Base-by-base conservation (phyloP, 64 coral and sea anemone genomes). In the Actinia equina region DNA sequence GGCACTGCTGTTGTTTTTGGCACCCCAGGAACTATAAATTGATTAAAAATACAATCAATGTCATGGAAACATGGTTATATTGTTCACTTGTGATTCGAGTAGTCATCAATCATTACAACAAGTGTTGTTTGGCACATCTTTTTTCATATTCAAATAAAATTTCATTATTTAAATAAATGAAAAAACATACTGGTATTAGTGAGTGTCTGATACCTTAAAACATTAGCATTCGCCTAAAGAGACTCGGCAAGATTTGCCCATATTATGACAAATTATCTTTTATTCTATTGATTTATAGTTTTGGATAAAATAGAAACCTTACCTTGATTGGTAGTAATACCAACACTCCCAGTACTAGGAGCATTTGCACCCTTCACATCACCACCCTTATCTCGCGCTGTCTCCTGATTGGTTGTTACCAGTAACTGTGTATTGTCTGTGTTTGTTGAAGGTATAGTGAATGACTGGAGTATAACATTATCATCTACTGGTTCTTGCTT, bases 401-500 rank as follows among this genome's bases (percentile, higher is more conserved):
- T 23, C 5, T 65, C 62, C 62, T 65, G 62, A 23, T 65, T 65
- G 10, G 10, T n/a, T 23, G 62, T 20, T 23, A 65, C 62, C 22
- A 23, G 9, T 23, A 23, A 20, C n/a, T 65, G 71, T 20, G 45
- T 88, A 59, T 0, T 88, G 57, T 20, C 56, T 80, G 84, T 59
- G 63, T 90, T 27, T 49, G 85, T 86, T 88, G 71, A 19, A 9
- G 62, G 62, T 65, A 65, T 17, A n/a, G 16, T 67, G 23, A 89
- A 77, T 41, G 59, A 64, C 79, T 84, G 43, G 63, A 42, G 59
- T n/a, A 83, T 58, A 23, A 85, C 58, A 59, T 92, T 87, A 87
- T 96, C 94, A 92, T 96, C 94, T 83, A 93, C 89, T 70, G 94
- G 94, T 84, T 96, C 94, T 96, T 87, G 91, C 86, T 96, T 96